Evolutionary conservation across 2,797 vertebrate genomes (phyloP).

Genomic region (Cetoscarus ocellatus): DNA sequence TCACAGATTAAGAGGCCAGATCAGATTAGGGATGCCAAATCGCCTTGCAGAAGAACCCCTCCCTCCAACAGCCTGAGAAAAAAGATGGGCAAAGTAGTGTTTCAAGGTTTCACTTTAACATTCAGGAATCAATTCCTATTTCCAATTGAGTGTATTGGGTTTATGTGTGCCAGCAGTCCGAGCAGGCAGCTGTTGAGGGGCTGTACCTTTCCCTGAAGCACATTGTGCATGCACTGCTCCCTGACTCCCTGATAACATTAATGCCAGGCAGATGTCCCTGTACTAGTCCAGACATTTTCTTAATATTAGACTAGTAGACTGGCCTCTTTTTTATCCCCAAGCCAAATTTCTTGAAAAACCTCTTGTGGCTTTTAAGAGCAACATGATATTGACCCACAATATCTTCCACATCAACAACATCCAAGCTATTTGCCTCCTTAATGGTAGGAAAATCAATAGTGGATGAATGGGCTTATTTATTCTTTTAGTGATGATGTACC

Average conservation of each 20-base stretch:
- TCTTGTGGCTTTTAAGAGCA: conserved; percentile 77
- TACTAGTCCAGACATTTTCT: conserved; percentile 74
- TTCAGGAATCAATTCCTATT: conserved; percentile 76
- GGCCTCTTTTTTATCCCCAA: conserved; percentile 56
- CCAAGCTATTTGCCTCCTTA: conserved; percentile 68
- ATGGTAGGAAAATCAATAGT: conserved; percentile 81
- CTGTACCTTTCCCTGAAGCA: conserved; percentile 79
- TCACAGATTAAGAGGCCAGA: conserved; percentile 52
- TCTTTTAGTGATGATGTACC: conserved; percentile 75
- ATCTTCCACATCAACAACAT: conserved; percentile 73
- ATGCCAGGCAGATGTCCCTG: conserved; percentile 82
- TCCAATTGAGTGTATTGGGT: conserved; percentile 74
- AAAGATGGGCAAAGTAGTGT: conserved; percentile 35
- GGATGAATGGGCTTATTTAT: conserved; percentile 81
- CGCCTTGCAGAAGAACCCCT: conserved; percentile 14
- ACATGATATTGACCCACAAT: conserved; percentile 76
- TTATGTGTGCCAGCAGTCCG: conserved; percentile 74
- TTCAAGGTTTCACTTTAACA: conserved; percentile 76
- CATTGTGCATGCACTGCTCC: conserved; percentile 75
- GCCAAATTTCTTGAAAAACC: conserved; percentile 68
- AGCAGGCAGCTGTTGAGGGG: conserved; percentile 76
- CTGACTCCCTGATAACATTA: conserved; percentile 84
- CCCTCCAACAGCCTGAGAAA: conserved; percentile 35
- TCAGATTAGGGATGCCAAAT: conserved; percentile 61
- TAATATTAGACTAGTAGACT: conserved; percentile 67